Percentiles rank a stretch among this genome's conserved stretches.
These are phyloP conservation scores for Apamea crenata DNA, from an alignment of 2,888 invertebrate species.

Conservation along the genomic window DNA sequence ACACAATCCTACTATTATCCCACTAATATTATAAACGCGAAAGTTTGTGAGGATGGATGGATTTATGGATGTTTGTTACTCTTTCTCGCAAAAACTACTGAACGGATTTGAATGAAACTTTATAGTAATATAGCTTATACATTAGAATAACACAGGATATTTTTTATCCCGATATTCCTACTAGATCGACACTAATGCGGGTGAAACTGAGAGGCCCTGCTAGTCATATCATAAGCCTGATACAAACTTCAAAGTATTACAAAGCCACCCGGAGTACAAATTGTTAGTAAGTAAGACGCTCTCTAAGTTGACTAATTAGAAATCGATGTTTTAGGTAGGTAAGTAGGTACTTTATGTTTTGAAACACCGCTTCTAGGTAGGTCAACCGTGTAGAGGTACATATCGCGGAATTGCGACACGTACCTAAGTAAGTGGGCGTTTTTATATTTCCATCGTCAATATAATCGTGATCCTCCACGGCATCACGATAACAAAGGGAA, in stretches of 20 bases:
- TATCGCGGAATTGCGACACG: not conserved
- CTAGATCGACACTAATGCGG: no score
- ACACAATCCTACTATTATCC: not conserved
- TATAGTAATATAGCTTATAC: no score
- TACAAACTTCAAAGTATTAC: slow-evolving; percentile 7
- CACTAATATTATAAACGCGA: no score
- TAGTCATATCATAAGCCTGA: not conserved
- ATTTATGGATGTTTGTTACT: no score
- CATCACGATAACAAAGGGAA: not conserved
- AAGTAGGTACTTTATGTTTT: not conserved
- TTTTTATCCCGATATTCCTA: no score
- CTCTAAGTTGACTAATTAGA: slow-evolving; percentile 8
- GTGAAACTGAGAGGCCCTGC: no score
- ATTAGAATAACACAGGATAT: no score
- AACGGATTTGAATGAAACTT: no score
- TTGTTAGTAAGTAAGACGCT: slow-evolving; percentile 17
- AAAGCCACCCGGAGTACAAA: slow-evolving; percentile 6
- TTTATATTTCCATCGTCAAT: no score
- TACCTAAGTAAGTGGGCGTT: not conserved
- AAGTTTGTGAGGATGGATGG: no score
- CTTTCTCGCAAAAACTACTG: no score
- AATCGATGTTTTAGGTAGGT: slow-evolving; percentile 14
- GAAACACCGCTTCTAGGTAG: not conserved
- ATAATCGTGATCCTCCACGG: no score
- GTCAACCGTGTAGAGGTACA: not conserved